Evolutionary conservation across 2,888 invertebrate species (phyloP).

Genomic region (Dioctria rufipes): DNA sequence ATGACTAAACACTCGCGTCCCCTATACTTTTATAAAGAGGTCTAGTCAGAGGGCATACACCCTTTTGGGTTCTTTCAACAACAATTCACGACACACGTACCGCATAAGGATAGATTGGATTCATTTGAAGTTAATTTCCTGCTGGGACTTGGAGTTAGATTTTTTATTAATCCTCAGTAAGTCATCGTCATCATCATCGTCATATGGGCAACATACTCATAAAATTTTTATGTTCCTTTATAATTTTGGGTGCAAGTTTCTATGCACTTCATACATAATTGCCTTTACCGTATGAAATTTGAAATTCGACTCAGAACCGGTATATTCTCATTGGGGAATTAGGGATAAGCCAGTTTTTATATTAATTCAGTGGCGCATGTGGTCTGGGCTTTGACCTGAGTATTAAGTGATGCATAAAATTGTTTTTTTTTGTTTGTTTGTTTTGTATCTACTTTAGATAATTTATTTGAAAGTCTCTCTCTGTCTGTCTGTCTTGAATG

Average conservation of each 20-base stretch:
- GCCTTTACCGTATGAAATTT: neutral
- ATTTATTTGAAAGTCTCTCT: no score
- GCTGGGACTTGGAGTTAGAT: neutral
- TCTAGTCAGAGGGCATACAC: no score
- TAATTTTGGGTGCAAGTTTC: neutral
- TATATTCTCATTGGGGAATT: no score
- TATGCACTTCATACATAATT: neutral
- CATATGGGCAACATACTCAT: constrained; percentile 25
- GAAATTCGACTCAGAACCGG: neutral
- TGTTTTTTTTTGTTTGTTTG: neutral
- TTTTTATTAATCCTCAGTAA: constrained; percentile 10
- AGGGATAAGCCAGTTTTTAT: no score
- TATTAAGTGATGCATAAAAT: no score
- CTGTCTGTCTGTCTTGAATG: neutral
- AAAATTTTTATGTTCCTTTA: constrained; percentile 19
- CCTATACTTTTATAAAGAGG: neutral
- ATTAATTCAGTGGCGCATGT: neutral
- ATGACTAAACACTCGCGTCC: neutral
- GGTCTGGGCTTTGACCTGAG: neutral
- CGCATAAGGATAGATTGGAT: neutral
- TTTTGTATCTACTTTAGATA: neutral
- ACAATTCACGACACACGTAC: neutral
- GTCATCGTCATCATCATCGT: constrained; percentile 2
- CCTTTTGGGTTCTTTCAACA: no score
- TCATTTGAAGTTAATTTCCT: neutral